These are phyloP conservation scores for Sphaerophoria rueppellii DNA, from an alignment of 2,888 invertebrate species.

Conservation along the genomic window DNA sequence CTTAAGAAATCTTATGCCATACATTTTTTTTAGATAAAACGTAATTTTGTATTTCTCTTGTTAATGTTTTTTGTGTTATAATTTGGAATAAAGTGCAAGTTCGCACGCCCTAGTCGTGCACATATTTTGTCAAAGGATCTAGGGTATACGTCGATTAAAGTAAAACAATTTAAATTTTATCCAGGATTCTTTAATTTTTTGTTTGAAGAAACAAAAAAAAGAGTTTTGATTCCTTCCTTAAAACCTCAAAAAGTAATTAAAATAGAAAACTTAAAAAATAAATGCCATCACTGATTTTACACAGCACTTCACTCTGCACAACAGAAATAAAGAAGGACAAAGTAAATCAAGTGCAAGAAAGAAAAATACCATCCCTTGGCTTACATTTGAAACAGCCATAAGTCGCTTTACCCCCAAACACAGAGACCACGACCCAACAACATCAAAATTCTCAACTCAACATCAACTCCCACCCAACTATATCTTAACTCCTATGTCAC, in stretches of 20 bases:
- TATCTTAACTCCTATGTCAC: conserved; percentile 10
- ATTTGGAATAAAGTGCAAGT: no score
- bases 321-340: background rate
- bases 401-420: conserved; percentile 6
- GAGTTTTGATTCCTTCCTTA: no score
- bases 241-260: no score
- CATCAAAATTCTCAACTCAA: background rate
- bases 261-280: background rate
- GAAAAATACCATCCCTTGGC: conserved; percentile 46
- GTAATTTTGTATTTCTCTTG: no score
- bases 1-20: no score
- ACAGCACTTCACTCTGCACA: background rate
- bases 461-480: background rate
- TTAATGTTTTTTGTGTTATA: no score
- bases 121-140: no score
- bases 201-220: no score
- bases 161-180: background rate
- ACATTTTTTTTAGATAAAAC: no score
- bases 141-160: no score
- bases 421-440: background rate
- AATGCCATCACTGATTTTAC: conserved; percentile 23
- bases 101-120: no score
- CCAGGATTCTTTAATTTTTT: no score
- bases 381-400: conserved; percentile 53
- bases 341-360: conserved; percentile 45